A percentile compares a stretch with the other conserved stretches of the same genome.
Evolutionary conservation across 2,888 invertebrate genomes (phyloP).

Genomic region (Alsophila aescularia): DNA sequence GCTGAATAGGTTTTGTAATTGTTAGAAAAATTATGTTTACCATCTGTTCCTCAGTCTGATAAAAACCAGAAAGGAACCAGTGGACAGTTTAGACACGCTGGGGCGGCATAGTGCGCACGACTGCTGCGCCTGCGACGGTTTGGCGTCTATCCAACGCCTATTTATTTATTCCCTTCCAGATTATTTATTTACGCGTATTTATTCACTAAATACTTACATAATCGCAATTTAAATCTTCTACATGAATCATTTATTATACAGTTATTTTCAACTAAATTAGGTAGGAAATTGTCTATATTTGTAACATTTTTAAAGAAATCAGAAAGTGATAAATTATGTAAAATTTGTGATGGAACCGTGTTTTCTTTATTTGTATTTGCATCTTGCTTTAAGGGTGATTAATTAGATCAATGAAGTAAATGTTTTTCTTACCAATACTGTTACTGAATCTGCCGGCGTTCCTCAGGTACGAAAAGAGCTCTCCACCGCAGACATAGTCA

Average conservation of each 20-base stretch:
- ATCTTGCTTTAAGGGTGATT: too few relatives aligned
- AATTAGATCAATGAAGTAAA: not conserved
- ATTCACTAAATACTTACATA: conserved; percentile 30
- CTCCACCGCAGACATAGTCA: conserved; percentile 98
- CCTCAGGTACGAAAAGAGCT: conserved; percentile 97
- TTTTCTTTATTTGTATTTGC: not conserved
- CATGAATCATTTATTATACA: not conserved
- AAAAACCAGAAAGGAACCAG: conserved; percentile 40
- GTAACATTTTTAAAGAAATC: not conserved
- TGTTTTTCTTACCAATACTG: conserved; percentile 85
- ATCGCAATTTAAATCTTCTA: conserved; percentile 28
- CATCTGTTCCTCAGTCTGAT: conserved; percentile 28
- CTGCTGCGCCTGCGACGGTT: conserved; percentile 42
- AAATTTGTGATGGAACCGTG: not conserved
- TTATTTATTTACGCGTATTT: conserved; percentile 66
- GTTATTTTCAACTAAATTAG: conserved; percentile 1
- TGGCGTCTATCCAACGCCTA: conserved; percentile 61
- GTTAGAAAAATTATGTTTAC: conserved; percentile 22
- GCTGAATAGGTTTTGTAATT: conserved; percentile 6
- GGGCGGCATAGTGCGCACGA: conserved; percentile 47
- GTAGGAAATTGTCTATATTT: not conserved
- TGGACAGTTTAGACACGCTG: conserved; percentile 40
- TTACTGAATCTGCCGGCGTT: conserved; percentile 96
- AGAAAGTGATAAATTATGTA: not conserved
- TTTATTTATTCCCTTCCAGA: conserved; percentile 63